phyloP scores from a whole-genome alignment of 2,888 invertebrate genomes.

The Plemyria rubiginata region DNA sequence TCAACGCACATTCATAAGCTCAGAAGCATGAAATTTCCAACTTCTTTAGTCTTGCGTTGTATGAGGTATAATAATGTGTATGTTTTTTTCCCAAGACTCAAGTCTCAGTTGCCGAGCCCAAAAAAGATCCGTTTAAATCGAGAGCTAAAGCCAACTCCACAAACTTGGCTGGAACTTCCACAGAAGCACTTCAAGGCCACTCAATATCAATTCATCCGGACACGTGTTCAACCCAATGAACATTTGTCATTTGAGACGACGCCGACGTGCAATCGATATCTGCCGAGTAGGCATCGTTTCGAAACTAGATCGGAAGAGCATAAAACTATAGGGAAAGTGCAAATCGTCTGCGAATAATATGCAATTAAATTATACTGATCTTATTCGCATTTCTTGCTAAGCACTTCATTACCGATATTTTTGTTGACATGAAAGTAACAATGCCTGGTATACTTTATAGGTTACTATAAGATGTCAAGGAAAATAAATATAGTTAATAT shows the following conservation, averaged over 20 bases:
- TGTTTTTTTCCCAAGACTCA: too few relatives aligned
- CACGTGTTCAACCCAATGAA: constrained; percentile 31
- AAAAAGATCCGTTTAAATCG: background rate
- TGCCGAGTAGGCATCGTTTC: constrained; percentile 29
- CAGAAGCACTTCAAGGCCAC: constrained; percentile 24
- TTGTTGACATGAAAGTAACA: too few relatives aligned
- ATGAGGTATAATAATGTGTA: too few relatives aligned
- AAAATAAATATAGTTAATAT: too few relatives aligned
- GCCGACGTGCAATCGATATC: constrained; percentile 33
- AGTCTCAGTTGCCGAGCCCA: too few relatives aligned
- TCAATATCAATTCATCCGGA: constrained; percentile 26
- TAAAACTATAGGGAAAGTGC: constrained; percentile 12
- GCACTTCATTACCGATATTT: too few relatives aligned
- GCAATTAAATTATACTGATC: background rate
- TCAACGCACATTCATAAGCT: too few relatives aligned
- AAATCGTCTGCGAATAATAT: background rate
- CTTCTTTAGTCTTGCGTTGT: too few relatives aligned
- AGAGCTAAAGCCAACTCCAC: background rate
- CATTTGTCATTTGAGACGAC: constrained; percentile 34
- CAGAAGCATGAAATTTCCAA: too few relatives aligned
- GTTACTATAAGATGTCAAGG: too few relatives aligned
- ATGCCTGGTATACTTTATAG: too few relatives aligned
- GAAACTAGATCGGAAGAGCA: constrained; percentile 11
- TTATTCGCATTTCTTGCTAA: too few relatives aligned
- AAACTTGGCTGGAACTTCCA: constrained; percentile 8